Base-by-base conservation (phyloP, 2,888 invertebrate genomes). In the Hydriomena furcata region DNA sequence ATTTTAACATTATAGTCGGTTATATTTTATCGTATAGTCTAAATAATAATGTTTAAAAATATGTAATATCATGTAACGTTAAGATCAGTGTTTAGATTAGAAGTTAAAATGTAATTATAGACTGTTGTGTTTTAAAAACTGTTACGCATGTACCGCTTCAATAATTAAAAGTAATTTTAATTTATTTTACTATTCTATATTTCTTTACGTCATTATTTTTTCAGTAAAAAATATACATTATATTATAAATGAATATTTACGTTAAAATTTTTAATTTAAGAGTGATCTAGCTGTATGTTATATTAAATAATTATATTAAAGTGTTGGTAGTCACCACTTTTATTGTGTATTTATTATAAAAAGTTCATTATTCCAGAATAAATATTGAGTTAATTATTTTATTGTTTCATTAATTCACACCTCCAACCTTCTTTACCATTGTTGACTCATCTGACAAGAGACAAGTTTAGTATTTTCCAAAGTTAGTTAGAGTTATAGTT, bases 1-100 rank as follows among this genome's bases (percentile, higher is more conserved):
- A 89, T 89, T 89, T 86, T 86, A 85, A 80, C 75, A 76, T 79
- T 82, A 87, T 88, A 87, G 86, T 83, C 79, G 76, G 76, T 79
- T 84, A 82, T 81, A 78, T 76, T 84, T 84, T 86, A 85, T 81
- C 79, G 75, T 78, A 83, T 82, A 82, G 77, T 79, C 71, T 71
- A 72, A 67, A 72, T 68, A 71, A 75, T 77, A 82, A 84, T 65
- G 73, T 85, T 85, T 80, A 76, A 82, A 76, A 73, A 73, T 71
- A 77, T 85, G 69, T 85, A 84, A 84, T 84, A 86, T 86, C 82
- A 84, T 70, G 61, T 79, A 79, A 66, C 60, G 47, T 79, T 85
- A 87, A 79, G 56, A 71, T 86, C 81, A 78, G 69, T 88, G 89
- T 88, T 79, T 89, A 88, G 88, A 74, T 66, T 75, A 76, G 73